Evolutionary conservation across 1,140 invertebrate genomes (phyloP).

Genomic region (Heliconius eleuchia): DNA sequence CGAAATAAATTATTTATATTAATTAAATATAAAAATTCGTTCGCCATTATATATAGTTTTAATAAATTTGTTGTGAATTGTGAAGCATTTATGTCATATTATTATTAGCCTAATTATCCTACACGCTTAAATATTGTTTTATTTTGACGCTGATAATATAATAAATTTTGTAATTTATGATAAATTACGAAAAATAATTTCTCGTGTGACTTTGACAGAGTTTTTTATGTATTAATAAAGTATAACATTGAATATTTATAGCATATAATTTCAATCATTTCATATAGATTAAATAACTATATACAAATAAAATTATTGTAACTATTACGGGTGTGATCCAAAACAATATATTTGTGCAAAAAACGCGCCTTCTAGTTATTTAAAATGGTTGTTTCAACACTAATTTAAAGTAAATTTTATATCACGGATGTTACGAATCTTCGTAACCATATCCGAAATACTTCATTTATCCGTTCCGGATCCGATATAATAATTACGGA

Average conservation of each 20-base stretch:
- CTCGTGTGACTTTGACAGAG: too few relatives aligned
- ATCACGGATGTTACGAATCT: too few relatives aligned
- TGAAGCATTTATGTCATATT: conserved; percentile 23
- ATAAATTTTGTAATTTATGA: not conserved
- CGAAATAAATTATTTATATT: not conserved
- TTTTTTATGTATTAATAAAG: too few relatives aligned
- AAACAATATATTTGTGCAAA: conserved; percentile 16
- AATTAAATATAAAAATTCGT: not conserved
- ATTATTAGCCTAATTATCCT: not conserved
- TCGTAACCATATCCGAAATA: too few relatives aligned
- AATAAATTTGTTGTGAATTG: conserved; percentile 15
- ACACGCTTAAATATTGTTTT: not conserved
- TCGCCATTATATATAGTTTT: conserved; percentile 3
- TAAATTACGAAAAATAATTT: not conserved
- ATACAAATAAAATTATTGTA: conserved; percentile 3
- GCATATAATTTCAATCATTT: not conserved
- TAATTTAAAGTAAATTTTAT: too few relatives aligned
- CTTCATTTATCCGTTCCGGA: too few relatives aligned
- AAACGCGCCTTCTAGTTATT: not conserved
- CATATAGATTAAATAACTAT: not conserved
- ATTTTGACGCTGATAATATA: not conserved
- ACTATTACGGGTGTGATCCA: conserved; percentile 29
- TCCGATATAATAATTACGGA: too few relatives aligned
- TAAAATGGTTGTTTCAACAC: not conserved
- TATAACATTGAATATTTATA: not conserved